Evolutionary conservation across 2,888 invertebrate genomes (phyloP), one percentile per base, ranked within the genome.

Genomic region (Escarpia spicata): DNA sequence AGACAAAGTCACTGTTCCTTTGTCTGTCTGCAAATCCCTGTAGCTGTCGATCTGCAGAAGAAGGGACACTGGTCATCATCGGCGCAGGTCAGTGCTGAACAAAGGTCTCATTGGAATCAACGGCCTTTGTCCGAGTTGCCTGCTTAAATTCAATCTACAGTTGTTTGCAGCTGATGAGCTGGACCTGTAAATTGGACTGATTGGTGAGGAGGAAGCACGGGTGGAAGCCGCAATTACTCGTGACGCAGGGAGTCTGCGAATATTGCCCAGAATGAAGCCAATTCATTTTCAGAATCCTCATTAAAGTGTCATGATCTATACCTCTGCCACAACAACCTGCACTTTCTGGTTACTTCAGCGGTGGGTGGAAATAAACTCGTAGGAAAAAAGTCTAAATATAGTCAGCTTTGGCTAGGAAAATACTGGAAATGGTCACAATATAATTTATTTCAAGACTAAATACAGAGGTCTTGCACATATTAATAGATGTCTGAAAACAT

Each of bases 111-210:
- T 75, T 75, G 75, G 75, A 75, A 75, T 19, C 3, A 26, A 75
- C 2, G 26, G 3, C 75, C 75, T 75, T 75, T 75, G 75, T 75
- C n/a, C n/a, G 26, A 75, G 75, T 26, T 26, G 75, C 75, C 75
- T 75, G 75, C 75, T 26, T n/a, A 75, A 75, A 75, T 75, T 75
- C 75, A 75, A 75, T 75, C 75, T 75, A n/a, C 26, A 75, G n/a
- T 75, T 75, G 75, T 75, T 75, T 75, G 75, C 75, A 75, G 75
- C 75, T 75, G 75, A 75, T 75, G 26, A 75, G n/a, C 1, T 75
- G 75, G 75, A 75, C 75, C 75, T 75, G n/a, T 75, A 75, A 75
- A 75, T 75, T 75, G 75, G 19, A 75, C 75, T 75, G 75, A 75
- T 75, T 75, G n/a, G n/a, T 75, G 75, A 26, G 19, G 6, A 75